phyloP scores from a whole-genome alignment of 2,888 invertebrate species.

The Panopea generosa region DNA sequence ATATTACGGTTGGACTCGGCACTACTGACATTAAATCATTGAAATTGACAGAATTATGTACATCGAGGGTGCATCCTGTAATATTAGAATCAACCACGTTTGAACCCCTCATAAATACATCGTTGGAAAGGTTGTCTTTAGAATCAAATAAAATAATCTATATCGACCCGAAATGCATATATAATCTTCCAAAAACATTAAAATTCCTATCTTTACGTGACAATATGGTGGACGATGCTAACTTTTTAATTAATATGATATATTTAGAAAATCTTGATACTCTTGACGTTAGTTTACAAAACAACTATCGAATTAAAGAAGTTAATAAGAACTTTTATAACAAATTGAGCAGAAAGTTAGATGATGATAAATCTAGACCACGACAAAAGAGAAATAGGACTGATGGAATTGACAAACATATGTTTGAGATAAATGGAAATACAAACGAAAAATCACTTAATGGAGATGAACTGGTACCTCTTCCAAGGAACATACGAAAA shows the following conservation, averaged over 20 bases:
- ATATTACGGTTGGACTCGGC: too few relatives aligned
- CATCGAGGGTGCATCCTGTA: too few relatives aligned
- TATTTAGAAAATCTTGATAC: neutral
- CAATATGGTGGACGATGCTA: conserved; percentile 4
- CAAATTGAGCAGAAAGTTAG: neutral
- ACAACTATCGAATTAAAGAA: neutral
- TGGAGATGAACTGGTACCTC: neutral
- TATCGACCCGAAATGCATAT: neutral
- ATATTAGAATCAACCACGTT: too few relatives aligned
- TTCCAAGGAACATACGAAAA: neutral
- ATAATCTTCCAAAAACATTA: neutral
- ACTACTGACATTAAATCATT: too few relatives aligned
- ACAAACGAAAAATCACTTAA: too few relatives aligned
- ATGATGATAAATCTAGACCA: neutral
- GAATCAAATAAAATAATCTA: too few relatives aligned
- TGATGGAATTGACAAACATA: neutral
- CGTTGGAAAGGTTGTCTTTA: too few relatives aligned
- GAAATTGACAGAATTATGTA: too few relatives aligned
- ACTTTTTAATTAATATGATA: conserved; percentile 1
- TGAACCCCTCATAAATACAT: too few relatives aligned
- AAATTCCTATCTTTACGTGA: neutral
- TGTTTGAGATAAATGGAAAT: neutral
- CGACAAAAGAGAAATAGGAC: neutral
- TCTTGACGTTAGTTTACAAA: conserved; percentile 15
- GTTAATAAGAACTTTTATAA: too few relatives aligned